phyloP scores from a whole-genome alignment of 2,113 vertebrate species.

The Corydoras sp. region DNA sequence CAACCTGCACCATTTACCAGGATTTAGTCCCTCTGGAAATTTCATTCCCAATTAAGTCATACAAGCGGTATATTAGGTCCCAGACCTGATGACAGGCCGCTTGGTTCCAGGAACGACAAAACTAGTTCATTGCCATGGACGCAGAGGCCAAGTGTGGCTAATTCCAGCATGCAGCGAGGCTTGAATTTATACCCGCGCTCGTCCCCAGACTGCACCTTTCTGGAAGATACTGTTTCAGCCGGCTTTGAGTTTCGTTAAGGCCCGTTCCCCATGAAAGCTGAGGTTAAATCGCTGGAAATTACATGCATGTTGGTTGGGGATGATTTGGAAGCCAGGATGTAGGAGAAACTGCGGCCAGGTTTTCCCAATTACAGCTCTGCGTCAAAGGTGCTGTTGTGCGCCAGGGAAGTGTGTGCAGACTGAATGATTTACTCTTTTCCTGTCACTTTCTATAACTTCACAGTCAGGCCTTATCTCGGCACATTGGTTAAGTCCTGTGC shows the following conservation, averaged over 20 bases:
- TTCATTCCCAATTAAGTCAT: constrained; percentile 8
- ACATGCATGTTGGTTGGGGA: constrained; percentile 44
- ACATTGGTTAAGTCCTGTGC: constrained; percentile 16
- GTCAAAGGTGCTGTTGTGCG: constrained; percentile 46
- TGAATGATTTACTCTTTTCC: constrained; percentile 48
- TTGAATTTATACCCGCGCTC: constrained; percentile 35
- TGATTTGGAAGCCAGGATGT: constrained; percentile 38
- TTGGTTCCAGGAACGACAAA: constrained; percentile 9
- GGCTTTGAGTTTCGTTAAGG: constrained; percentile 45
- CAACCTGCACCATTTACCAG: not conserved
- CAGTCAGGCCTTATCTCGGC: constrained; percentile 40
- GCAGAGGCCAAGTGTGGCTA: no score
- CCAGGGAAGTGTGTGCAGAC: constrained; percentile 36
- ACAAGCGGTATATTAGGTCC: constrained; percentile 6
- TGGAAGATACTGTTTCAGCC: constrained; percentile 35
- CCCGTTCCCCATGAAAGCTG: constrained; percentile 40
- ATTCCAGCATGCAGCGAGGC: not conserved
- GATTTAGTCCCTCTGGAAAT: not conserved
- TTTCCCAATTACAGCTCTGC: constrained; percentile 49
- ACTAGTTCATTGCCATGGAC: constrained; percentile 10
- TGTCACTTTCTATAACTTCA: constrained; percentile 42
- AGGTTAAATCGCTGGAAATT: constrained; percentile 52
- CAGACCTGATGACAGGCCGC: constrained; percentile 5
- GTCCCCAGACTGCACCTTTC: constrained; percentile 33
- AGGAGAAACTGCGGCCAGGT: constrained; percentile 43